phyloP scores from a whole-genome alignment of 2,797 vertebrate genomes.

The Channa striata region DNA sequence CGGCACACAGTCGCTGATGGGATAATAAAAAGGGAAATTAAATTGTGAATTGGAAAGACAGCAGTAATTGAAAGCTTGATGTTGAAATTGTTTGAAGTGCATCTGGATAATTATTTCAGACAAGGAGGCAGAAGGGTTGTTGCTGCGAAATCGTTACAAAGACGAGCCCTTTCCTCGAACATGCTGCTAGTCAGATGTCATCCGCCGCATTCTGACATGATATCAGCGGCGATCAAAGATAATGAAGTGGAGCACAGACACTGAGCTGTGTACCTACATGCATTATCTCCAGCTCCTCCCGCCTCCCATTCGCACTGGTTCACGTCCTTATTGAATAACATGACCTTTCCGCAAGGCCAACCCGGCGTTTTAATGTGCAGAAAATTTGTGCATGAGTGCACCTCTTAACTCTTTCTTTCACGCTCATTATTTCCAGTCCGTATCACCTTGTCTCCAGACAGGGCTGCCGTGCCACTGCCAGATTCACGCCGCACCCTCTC shows the following conservation, averaged over 20 bases:
- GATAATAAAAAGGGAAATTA: conserved; percentile 45
- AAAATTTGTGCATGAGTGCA: conserved; percentile 82
- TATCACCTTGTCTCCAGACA: conserved; percentile 82
- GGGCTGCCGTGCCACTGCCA: conserved; percentile 67
- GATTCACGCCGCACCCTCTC: conserved; percentile 64
- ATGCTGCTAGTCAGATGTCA: conserved; percentile 78
- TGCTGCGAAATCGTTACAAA: conserved; percentile 62
- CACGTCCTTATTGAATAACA: conserved; percentile 83
- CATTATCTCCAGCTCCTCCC: conserved; percentile 66
- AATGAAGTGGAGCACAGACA: conserved; percentile 75
- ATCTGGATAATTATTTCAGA: conserved; percentile 75
- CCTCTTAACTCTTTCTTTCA: conserved; percentile 83
- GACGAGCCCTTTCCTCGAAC: conserved; percentile 65
- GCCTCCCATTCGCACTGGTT: conserved; percentile 71
- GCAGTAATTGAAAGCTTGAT: conserved; percentile 59
- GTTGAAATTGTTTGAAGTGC: conserved; percentile 60
- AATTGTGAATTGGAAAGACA: conserved; percentile 39
- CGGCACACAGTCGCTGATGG: conserved; percentile 22
- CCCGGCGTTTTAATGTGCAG: conserved; percentile 77
- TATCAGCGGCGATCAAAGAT: conserved; percentile 77
- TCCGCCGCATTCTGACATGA: conserved; percentile 70
- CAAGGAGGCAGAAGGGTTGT: conserved; percentile 64
- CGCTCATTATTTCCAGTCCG: conserved; percentile 84
- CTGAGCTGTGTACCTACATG: conserved; percentile 73
- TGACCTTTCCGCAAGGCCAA: conserved; percentile 84